phyloP scores from a whole-genome alignment of 2,113 vertebrate genomes.

The Thinocorus orbignyianus region DNA sequence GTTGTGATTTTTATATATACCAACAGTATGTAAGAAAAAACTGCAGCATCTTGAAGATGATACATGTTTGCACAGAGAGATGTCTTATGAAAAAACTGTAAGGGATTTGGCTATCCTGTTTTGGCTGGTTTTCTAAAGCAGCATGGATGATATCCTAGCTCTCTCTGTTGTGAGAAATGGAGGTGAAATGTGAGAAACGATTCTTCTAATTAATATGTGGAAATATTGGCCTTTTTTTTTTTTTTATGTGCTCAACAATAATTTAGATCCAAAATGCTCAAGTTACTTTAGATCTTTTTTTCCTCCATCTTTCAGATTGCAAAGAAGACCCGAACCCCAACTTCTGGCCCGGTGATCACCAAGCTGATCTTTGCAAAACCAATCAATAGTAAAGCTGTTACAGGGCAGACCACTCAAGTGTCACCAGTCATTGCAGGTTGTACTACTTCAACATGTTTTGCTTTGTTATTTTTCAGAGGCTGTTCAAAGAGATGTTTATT shows the following conservation, averaged over 20 bases:
- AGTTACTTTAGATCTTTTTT: slow-evolving; percentile 23
- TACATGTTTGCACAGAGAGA: background rate
- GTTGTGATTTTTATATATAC: background rate
- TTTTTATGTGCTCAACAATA: background rate
- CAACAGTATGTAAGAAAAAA: background rate
- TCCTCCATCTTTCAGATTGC: slow-evolving; percentile 85
- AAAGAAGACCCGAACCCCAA: slow-evolving; percentile 91
- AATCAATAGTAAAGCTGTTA: slow-evolving; percentile 92
- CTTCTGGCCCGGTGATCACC: slow-evolving; percentile 90
- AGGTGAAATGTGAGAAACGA: background rate
- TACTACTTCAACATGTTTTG: slow-evolving; percentile 67
- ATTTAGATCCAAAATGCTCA: background rate
- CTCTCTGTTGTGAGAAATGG: background rate
- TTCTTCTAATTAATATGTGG: background rate
- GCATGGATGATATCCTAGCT: background rate
- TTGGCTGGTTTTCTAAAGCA: background rate
- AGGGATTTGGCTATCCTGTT: background rate
- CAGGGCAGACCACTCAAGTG: slow-evolving; percentile 86
- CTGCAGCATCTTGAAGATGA: background rate
- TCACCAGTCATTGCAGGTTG: slow-evolving; percentile 89
- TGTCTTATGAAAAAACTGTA: background rate
- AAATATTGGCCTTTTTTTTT: background rate
- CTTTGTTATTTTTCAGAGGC: background rate
- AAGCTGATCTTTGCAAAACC: slow-evolving; percentile 97
- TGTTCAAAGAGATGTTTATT: background rate